Conservation (phyloP, 2,113 vertebrate genomes). For the Gasterosteus aculeatus region DNA sequence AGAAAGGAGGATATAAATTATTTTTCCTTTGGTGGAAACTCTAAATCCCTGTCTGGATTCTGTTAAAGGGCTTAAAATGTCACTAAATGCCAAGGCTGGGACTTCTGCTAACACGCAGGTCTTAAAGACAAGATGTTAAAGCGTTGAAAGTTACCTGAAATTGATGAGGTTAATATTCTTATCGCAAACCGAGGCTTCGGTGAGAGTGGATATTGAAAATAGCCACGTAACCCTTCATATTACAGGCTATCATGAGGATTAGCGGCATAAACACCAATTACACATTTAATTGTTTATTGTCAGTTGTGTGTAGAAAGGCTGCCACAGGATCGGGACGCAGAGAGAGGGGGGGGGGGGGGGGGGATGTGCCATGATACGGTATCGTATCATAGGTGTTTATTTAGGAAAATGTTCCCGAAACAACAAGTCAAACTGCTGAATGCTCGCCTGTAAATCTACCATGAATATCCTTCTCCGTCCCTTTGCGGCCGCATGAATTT, state of each 20-base stretch:
- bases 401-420: conserved; percentile 56
- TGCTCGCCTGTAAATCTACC: conserved; percentile 63
- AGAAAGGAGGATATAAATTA: conserved; percentile 82
- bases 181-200: conserved; percentile 72
- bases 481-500: conserved; percentile 56
- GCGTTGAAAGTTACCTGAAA: conserved; percentile 84
- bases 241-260: conserved; percentile 78
- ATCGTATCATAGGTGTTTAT: conserved; percentile 33
- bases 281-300: conserved; percentile 78
- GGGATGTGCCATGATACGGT: conserved; percentile 21
- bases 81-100: conserved; percentile 85
- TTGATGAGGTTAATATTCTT: conserved; percentile 85
- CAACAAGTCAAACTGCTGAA: conserved; percentile 52
- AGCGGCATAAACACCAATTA: conserved; percentile 77
- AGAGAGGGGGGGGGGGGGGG: neutral
- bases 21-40: conserved; percentile 82
- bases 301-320: conserved; percentile 58
- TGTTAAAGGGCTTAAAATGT: conserved; percentile 88
- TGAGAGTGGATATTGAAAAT: conserved; percentile 79
- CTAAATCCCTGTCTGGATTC: conserved; percentile 85
- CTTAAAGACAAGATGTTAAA: conserved; percentile 83
- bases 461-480: conserved; percentile 65
- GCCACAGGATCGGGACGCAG: conserved; percentile 33
- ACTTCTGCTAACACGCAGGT: conserved; percentile 79
- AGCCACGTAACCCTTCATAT: conserved; percentile 76